These are phyloP conservation scores for Thinocorus orbignyianus DNA, from an alignment of 2,113 vertebrate species.

Conservation along the genomic window DNA sequence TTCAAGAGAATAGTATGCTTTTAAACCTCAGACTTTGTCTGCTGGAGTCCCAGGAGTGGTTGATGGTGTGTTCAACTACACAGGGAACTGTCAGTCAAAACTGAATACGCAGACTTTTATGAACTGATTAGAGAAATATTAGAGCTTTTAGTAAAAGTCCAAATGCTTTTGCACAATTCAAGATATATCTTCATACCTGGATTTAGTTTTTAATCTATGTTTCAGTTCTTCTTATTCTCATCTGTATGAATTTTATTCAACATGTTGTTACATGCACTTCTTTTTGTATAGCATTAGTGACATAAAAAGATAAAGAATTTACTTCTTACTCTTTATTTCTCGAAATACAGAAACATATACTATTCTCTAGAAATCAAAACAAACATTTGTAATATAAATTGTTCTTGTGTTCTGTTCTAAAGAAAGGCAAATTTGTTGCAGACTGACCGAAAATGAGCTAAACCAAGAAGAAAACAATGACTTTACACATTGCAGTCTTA, in stretches of 20 bases:
- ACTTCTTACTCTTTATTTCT: background rate
- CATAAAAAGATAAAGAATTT: background rate
- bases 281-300: background rate
- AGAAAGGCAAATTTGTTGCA: background rate
- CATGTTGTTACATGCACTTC: background rate
- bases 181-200: background rate
- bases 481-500: background rate
- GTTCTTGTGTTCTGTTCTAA: background rate
- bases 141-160: background rate
- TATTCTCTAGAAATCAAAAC: background rate
- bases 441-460: background rate
- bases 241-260: background rate
- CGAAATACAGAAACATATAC: background rate
- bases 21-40: background rate
- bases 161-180: background rate
- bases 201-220: background rate
- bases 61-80: background rate
- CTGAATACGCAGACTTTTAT: background rate
- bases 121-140: background rate
- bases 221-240: background rate
- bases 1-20: background rate
- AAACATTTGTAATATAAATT: background rate
- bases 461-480: background rate
- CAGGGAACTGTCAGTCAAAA: background rate
- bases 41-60: background rate